Evolutionary conservation across 2,797 vertebrate genomes (phyloP), one percentile per base, ranked within the genome.

Genomic region (Karalla daura): DNA sequence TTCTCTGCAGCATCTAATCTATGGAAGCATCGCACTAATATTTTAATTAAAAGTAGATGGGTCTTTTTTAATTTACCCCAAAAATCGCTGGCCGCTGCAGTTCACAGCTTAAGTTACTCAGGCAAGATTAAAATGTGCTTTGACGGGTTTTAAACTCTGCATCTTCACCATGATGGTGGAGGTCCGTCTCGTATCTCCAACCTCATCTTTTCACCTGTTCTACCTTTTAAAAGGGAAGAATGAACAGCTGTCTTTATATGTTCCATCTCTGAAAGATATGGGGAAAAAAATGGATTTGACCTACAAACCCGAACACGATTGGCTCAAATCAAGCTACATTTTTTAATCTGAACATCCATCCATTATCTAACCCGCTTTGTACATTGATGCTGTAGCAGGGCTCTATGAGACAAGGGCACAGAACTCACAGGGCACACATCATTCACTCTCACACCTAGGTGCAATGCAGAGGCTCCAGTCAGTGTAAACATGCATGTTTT

Each of bases 291-390:
- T n/a, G n/a, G n/a, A n/a, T n/a, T n/a, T n/a, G 21, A 23, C 18
- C 49, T 27, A 59, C 18, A n/a, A 9, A 55, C 9, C 46, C 44
- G 44, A 5, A 50, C 17, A 20, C 5, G n/a, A 21, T 5, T 25
- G 9, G 7, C 21, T 54, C 11, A 41, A 43, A 67, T n/a, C 4
- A 50, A 52, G 47, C 9, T 27, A 43, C 60, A 43, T 27, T 0
- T 30, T 43, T 36, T 20, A 72, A 44, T 73, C 14, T 43, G 50
- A 70, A 59, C 41, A n/a, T n/a, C n/a, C n/a, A n/a, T n/a, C n/a
- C n/a, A n/a, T n/a, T n/a, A n/a, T n/a, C n/a, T n/a, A n/a, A n/a
- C n/a, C n/a, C n/a, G n/a, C n/a, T n/a, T n/a, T n/a, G n/a, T n/a
- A n/a, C n/a, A n/a, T n/a, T n/a, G n/a, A n/a, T n/a, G n/a, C n/a